Evolutionary conservation across 2,113 vertebrate genomes (phyloP).

Genomic region (Halichoeres trimaculatus): DNA sequence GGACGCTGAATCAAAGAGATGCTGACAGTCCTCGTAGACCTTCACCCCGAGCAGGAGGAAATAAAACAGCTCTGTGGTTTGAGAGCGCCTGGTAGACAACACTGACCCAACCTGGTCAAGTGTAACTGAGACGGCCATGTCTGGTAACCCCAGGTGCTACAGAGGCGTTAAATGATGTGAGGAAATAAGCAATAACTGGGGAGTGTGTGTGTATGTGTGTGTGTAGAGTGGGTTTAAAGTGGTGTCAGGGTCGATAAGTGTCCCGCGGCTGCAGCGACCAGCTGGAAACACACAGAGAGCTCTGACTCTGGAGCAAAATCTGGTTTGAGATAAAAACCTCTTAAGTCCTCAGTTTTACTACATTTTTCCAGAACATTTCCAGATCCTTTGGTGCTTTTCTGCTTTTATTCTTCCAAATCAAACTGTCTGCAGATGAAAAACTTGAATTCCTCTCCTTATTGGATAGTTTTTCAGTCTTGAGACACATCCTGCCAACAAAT

Average conservation of each 20-base stretch:
- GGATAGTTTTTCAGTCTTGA: no score
- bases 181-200: constrained; percentile 62
- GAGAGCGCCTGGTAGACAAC: constrained; percentile 28
- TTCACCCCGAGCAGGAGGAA: constrained; percentile 65
- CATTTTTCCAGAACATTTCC: not conserved
- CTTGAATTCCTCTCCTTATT: no score
- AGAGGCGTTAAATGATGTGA: constrained; percentile 65
- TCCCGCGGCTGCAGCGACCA: constrained; percentile 44
- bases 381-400: not conserved
- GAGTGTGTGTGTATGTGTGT: constrained; percentile 23
- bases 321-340: constrained; percentile 18
- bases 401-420: not conserved
- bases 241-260: constrained; percentile 56
- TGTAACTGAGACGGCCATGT: constrained; percentile 69
- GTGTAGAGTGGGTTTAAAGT: not conserved
- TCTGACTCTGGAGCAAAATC: constrained; percentile 12
- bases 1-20: constrained; percentile 67
- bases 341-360: not conserved
- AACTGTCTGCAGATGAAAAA: not conserved
- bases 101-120: constrained; percentile 52
- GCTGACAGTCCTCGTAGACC: constrained; percentile 79
- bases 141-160: constrained; percentile 62
- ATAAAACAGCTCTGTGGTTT: constrained; percentile 65
- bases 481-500: no score
- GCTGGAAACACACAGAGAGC: constrained; percentile 39